Conservation (phyloP, 1,140 invertebrate species). For the Philopotamus ludificatus region DNA sequence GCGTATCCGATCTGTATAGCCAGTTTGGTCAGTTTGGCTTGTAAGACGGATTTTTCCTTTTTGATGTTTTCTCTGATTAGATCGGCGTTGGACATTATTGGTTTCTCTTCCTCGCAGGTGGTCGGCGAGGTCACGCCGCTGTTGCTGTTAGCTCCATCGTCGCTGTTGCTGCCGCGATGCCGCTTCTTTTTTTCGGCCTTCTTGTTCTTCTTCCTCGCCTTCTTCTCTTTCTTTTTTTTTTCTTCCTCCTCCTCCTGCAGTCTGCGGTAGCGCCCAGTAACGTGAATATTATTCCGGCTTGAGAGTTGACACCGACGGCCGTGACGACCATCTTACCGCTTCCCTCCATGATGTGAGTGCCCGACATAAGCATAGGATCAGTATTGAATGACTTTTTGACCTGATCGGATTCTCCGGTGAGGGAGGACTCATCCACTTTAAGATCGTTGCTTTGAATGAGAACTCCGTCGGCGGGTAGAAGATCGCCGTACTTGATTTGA, state of each 20-base stretch:
- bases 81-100: constrained; percentile 27
- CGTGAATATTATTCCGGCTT: constrained; percentile 81
- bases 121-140: constrained; percentile 32
- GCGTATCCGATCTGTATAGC: constrained; percentile 91
- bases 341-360: constrained; percentile 67
- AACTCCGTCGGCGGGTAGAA: constrained; percentile 71
- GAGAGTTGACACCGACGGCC: constrained; percentile 80
- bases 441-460: constrained; percentile 71
- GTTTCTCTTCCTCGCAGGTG: constrained; percentile 34
- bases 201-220: constrained; percentile 29
- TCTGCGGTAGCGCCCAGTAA: constrained; percentile 56
- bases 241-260: no score
- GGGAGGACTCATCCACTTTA: constrained; percentile 71
- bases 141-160: constrained; percentile 29
- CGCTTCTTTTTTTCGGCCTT: constrained; percentile 45
- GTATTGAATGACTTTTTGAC: constrained; percentile 64
- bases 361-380: constrained; percentile 68
- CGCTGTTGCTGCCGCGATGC: constrained; percentile 44
- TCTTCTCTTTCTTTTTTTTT: constrained; percentile 44
- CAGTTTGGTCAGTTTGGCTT: constrained; percentile 84
- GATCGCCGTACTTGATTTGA: constrained; percentile 64
- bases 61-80: constrained; percentile 39
- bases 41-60: constrained; percentile 71
- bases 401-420: constrained; percentile 74
- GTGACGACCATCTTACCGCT: constrained; percentile 80